Conservation (phyloP, 2,797 vertebrate species). For the Aphelocoma californica region DNA sequence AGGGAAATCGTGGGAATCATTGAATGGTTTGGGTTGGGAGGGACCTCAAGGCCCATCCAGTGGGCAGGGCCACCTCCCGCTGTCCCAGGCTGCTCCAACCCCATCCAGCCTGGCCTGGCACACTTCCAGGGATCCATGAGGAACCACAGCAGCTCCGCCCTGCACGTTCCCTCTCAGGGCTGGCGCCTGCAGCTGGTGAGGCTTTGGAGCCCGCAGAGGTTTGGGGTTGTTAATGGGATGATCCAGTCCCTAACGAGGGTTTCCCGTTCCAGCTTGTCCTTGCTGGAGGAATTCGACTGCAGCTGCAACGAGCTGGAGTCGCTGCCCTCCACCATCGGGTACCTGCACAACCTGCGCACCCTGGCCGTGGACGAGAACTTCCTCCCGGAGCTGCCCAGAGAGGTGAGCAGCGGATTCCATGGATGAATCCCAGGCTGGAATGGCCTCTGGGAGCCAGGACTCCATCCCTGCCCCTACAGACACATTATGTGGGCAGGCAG, state of each 20-base stretch:
- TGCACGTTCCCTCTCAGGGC: not conserved
- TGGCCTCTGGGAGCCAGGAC: not conserved
- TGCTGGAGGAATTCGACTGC: conserved; percentile 97
- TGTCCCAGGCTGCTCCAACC: not conserved
- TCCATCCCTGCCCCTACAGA: not conserved
- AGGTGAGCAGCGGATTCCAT: conserved; percentile 78
- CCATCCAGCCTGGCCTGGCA: not conserved
- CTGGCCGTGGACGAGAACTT: conserved; percentile 98
- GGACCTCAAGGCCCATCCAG: not conserved
- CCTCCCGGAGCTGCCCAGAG: conserved; percentile 91
- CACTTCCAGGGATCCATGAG: not conserved
- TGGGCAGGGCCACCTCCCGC: not conserved
- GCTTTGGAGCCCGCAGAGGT: not conserved
- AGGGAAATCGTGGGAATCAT: not conserved
- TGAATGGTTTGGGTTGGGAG: not conserved
- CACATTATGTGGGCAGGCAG: not conserved
- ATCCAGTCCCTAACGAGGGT: not conserved
- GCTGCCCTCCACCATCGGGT: conserved; percentile 91
- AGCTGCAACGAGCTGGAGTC: conserved; percentile 98
- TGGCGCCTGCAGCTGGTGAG: too few species aligned
- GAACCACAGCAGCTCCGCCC: not conserved
- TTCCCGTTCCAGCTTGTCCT: conserved; percentile 85
- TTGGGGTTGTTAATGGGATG: rapidly evolving
- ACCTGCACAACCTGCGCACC: conserved; percentile 92
- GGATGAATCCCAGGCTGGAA: not conserved